Evolutionary conservation across 2,888 invertebrate species (phyloP).

Genomic region (Leptopilina drosophilae): DNA sequence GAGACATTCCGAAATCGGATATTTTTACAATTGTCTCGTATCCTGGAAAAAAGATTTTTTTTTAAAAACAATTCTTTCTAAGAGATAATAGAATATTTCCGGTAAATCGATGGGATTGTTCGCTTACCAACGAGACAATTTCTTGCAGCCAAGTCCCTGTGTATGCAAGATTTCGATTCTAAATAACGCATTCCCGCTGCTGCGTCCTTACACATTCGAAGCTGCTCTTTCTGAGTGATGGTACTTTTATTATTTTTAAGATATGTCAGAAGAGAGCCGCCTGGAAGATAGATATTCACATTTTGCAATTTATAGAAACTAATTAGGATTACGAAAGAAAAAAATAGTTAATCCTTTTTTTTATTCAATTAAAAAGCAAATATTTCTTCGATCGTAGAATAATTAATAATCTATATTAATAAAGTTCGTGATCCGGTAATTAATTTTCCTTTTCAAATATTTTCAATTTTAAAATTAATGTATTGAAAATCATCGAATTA

Average conservation of each 20-base stretch:
- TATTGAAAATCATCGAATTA: too few species aligned
- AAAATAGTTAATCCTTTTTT: too few species aligned
- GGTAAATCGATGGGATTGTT: not conserved
- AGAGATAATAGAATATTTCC: too few species aligned
- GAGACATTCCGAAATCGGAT: conserved; percentile 98
- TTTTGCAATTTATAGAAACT: too few species aligned
- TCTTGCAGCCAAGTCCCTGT: conserved; percentile 95
- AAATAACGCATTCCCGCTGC: conserved; percentile 97
- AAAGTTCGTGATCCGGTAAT: too few species aligned
- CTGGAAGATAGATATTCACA: conserved; percentile 68
- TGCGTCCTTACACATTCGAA: conserved; percentile 95
- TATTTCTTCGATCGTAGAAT: too few species aligned
- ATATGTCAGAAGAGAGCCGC: conserved; percentile 93
- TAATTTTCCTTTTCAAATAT: too few species aligned
- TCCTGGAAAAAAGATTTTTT: conserved; percentile 75
- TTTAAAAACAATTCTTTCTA: too few species aligned
- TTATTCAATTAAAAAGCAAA: too few species aligned
- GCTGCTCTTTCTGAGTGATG: conserved; percentile 83
- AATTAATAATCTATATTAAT: too few species aligned
- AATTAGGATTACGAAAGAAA: too few species aligned
- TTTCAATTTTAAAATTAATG: too few species aligned
- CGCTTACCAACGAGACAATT: conserved; percentile 90
- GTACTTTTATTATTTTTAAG: conserved; percentile 87
- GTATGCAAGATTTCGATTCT: conserved; percentile 97
- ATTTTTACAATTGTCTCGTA: conserved; percentile 95